Percentiles rank a stretch among this genome's conserved stretches.
Conservation (phyloP, 2,888 invertebrate species). For the Cryptus viduatorius region DNA sequence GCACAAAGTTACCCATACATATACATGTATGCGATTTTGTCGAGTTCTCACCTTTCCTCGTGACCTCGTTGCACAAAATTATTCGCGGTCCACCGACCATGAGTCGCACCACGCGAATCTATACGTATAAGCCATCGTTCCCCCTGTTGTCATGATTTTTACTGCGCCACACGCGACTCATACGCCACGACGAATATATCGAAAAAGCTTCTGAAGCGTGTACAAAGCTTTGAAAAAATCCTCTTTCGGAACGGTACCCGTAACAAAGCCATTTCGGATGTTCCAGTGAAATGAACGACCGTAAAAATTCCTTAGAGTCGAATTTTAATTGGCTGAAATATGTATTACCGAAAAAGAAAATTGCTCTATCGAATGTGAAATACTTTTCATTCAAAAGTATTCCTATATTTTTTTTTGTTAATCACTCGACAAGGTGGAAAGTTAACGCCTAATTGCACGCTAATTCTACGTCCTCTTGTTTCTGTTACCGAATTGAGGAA, state of each 20-base stretch:
- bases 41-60: slow-evolving; percentile 42
- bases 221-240: slow-evolving; percentile 16
- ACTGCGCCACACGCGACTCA: slow-evolving; percentile 1
- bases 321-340: too few species aligned
- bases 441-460: too few species aligned
- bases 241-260: background rate
- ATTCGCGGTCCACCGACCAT: slow-evolving; percentile 34
- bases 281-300: too few species aligned
- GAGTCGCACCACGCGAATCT: background rate
- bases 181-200: background rate
- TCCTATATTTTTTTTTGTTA: too few species aligned
- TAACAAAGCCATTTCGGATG: background rate
- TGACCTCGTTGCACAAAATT: slow-evolving; percentile 45
- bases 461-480: too few species aligned
- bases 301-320: background rate
- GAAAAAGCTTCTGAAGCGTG: background rate
- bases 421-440: too few species aligned
- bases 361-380: too few species aligned
- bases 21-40: slow-evolving; percentile 4
- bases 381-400: too few species aligned
- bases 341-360: too few species aligned
- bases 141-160: background rate
- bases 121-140: background rate
- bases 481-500: too few species aligned
- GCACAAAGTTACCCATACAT: slow-evolving; percentile 10